Evolutionary conservation across 2,113 vertebrate genomes (phyloP), one percentile per base, ranked within the genome.

Genomic region (Geococcyx californianus): DNA sequence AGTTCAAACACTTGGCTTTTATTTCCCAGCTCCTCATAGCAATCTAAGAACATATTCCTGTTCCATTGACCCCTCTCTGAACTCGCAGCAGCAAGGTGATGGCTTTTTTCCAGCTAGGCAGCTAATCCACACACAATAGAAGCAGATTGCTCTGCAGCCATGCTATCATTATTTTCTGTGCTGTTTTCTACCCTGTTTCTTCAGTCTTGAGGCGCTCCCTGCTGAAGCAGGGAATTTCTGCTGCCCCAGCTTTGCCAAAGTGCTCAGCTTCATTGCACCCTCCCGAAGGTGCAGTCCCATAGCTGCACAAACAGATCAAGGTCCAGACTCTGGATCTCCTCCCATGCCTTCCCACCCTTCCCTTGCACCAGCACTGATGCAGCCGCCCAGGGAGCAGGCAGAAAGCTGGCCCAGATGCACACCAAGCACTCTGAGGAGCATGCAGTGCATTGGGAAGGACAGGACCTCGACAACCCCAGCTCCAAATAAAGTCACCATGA

Each of bases 61-160:
- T 89, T 90, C 84, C 72, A 62, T 3, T 84, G 93, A 88, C 91
- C 96, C 0, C 0, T 25, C 89, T 92, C 80, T 91, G 94, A 92
- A 92, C 91, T 73, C 76, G 20, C 16, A 2, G 51, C 84, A 83
- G 70, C 29, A 73, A 90, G 87, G 93, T 52, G 76, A 92, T 80
- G 76, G 94, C 93, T 88, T 77, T 73, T 72, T 86, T 94, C 93
- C 93, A 95, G 86, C 67, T 6, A 59, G 63, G 88, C 93, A 79
- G 83, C 89, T 91, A 89, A 95, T 81, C 69, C 94, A 44, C 42
- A 66, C 78, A 75, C 70, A 96, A 74, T 11, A 44, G 56, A n/a
- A 45, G 56, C 49, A 0, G 13, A 33, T 19, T 5, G 84, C 62
- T 84, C 72, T 0, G 2, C 15, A 19, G 90, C 78, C 62, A 9